Evolutionary conservation across 2,797 vertebrate species (phyloP), one percentile per base, ranked within the genome.

Genomic region (Molossus molossus): DNA sequence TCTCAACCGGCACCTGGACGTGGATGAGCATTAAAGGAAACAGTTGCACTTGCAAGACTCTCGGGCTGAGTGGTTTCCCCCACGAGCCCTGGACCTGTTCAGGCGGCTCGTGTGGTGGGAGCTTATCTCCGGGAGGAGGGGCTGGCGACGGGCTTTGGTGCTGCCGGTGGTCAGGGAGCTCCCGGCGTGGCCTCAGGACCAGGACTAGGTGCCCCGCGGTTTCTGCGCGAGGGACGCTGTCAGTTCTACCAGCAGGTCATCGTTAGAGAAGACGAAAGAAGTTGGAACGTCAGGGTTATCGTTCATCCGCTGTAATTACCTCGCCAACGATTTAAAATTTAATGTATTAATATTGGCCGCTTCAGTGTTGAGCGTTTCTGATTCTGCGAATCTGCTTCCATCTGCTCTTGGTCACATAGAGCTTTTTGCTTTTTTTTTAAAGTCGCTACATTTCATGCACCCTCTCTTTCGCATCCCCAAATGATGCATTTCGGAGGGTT

Each of bases 291-390:
- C 65, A 84, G 27, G 33, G 20, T 67, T 67, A 29, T 96, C 57
- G 40, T 95, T 95, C 33, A 95, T 80, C 91, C 91, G 33, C 64
- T 70, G 14, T 4, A 37, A 45, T 86, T 93, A 83, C 84, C 37
- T 69, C 33, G 53, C 23, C 58, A 69, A 65, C 64, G 27, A 72
- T 93, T 91, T 76, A 92, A 79, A 79, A 69, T 65, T 95, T 93
- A 85, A 60, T 82, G 17, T 27, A 40, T 82, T 69, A 75, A 64
- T 75, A 70, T 62, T 91, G 67, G 94, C 72, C 85, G 29, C 64
- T 91, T 86, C 62, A 62, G 33, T 27, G 12, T 15, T 53, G 81
- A 58, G 64, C 18, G 65, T 79, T 75, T 81, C 14, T 73, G 53
- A 60, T 73, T 84, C 20, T 45, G 7, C 55, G 27, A 91, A 60